Percentiles rank a stretch among this genome's conserved stretches.
Evolutionary conservation across 2,888 invertebrate species (phyloP).

Genomic region (Calliopum simillimum): DNA sequence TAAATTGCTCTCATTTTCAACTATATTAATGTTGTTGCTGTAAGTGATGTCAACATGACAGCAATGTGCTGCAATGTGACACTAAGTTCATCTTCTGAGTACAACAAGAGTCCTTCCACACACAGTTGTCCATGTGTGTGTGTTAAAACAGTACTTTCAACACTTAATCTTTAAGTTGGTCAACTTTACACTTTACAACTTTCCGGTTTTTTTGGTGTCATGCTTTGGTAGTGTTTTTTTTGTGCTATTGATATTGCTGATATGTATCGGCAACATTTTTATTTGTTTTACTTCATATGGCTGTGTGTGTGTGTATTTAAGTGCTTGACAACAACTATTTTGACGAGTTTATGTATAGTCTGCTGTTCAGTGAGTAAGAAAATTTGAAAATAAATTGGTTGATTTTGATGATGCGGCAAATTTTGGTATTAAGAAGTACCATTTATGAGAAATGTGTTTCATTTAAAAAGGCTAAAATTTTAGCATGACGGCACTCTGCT

Average conservation of each 20-base stretch:
- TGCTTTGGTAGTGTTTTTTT: not conserved
- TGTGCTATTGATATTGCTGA: not conserved
- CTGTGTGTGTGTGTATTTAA: not conserved
- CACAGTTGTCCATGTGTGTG: not conserved
- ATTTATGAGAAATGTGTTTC: too few species aligned
- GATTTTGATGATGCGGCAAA: not conserved
- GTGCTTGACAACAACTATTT: not conserved
- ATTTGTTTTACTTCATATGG: not conserved
- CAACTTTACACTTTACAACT: not conserved
- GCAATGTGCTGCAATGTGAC: not conserved
- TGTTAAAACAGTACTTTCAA: not conserved
- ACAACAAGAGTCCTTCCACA: not conserved
- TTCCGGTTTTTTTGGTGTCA: not conserved
- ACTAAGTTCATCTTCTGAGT: too few species aligned
- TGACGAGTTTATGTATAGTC: too few species aligned
- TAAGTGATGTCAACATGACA: conserved; percentile 2
- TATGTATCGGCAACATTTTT: not conserved
- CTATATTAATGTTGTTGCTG: not conserved
- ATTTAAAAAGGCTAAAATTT: too few species aligned
- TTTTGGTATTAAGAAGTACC: not conserved
- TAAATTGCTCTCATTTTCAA: too few species aligned
- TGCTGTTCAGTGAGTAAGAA: too few species aligned
- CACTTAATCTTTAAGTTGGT: not conserved
- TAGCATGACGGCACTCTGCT: too few species aligned
- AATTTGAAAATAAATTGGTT: too few species aligned